Conservation (phyloP, 30 jellyfish, hydroid and myxozoan genomes). For the Sanderia malayensis region DNA sequence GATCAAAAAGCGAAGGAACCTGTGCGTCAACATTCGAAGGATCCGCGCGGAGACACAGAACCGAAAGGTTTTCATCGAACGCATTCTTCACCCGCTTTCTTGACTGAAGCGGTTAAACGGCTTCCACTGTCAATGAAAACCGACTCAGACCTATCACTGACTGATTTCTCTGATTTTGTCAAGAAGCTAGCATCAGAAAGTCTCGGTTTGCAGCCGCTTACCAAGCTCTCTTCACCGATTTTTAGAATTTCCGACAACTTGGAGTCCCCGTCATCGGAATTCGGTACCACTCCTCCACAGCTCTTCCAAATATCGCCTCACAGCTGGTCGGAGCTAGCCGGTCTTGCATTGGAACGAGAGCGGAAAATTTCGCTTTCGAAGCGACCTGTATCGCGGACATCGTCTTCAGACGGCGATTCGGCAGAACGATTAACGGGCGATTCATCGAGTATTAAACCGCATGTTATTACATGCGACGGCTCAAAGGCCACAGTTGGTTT, state of each 20-base stretch:
- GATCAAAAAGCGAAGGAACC: not conserved
- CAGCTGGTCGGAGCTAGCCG: constrained; percentile 71
- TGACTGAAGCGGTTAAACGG: constrained; percentile 74
- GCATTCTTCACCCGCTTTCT: constrained; percentile 84
- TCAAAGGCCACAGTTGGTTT: constrained; percentile 65
- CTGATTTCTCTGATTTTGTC: constrained; percentile 57
- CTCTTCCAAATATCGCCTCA: constrained; percentile 66
- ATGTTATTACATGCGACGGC: constrained; percentile 56
- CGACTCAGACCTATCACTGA: constrained; percentile 26
- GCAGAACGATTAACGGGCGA: constrained; percentile 30
- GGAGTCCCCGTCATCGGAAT: constrained; percentile 66
- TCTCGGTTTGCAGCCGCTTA: constrained; percentile 48
- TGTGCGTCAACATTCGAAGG: not conserved
- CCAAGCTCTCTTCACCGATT: constrained; percentile 85
- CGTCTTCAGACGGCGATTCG: constrained; percentile 54
- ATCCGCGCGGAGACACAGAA: not conserved
- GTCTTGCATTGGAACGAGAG: constrained; percentile 51
- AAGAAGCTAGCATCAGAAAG: constrained; percentile 69
- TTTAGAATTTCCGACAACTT: constrained; percentile 57
- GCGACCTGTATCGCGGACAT: constrained; percentile 56
- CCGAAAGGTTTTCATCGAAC: constrained; percentile 30
- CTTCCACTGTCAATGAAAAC: constrained; percentile 61
- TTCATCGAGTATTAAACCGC: constrained; percentile 36
- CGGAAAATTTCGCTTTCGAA: constrained; percentile 45
- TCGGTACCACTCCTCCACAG: constrained; percentile 88